Evolutionary conservation across 2,113 vertebrate genomes (phyloP), one percentile per base, ranked within the genome.

Genomic region (Nanger granti): DNA sequence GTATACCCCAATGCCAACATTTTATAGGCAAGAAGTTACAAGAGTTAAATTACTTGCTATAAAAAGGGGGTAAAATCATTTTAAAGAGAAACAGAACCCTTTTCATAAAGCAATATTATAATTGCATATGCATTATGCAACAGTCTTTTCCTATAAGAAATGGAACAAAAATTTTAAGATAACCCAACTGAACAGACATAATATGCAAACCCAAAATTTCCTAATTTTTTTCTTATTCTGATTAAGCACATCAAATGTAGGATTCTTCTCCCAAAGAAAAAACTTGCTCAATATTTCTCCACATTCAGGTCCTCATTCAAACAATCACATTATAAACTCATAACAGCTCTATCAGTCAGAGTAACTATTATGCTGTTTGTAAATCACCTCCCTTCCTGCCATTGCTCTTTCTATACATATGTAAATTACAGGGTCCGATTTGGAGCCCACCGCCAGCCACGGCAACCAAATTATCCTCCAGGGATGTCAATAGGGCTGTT

Each of bases 371-470:
- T 69, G 94, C 82, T 37, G 41, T 95, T 87, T 95, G 90, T 90
- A 96, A 91, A 97, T 93, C 90, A 83, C 84, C 87, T 91, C 93
- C 79, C 64, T 89, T 95, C 93, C 85, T 62, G 22, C 62, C 57
- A 55, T 54, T 52, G 66, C 95, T 94, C 95, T 93, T 97, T 86
- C 97, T 95, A 98, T 96, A 97, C 96, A 97, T 96, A 98, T 97
- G 96, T 96, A 97, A 98, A 98, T 98, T 66, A 92, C 1, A 1
- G 55, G 86, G 90, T 96, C 90, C 34, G 85, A 97, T 94, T 93
- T 57, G 41, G 87, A 95, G 79, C 90, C 87, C 94, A 62, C 79
- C 86, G 95, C 93, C 96, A 98, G 96, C 80, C 90, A 96, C 92
- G 44, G 83, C 59, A 88, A 95, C 55, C 59, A 92, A 98, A 98